Evolutionary conservation across 2,888 invertebrate genomes (phyloP).

Genomic region (Chymomyza procnemis): DNA sequence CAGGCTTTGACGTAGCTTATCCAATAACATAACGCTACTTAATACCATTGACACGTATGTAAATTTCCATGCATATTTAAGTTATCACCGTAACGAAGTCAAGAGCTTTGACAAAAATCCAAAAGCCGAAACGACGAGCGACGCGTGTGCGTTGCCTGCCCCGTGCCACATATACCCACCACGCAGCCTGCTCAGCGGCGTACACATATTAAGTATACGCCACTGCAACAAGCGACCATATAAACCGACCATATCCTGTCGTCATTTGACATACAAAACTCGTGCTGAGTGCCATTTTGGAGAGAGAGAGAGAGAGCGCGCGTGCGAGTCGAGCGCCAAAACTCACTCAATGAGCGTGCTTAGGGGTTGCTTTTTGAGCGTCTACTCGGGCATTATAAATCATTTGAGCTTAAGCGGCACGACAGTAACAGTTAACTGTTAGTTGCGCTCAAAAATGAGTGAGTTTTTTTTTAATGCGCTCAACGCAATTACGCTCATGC

Average conservation of each 20-base stretch:
- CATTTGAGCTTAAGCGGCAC: slow-evolving; percentile 20
- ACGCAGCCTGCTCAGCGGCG: background rate
- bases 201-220: slow-evolving; percentile 18
- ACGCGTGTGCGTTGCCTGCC: no score
- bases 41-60: slow-evolving; percentile 71
- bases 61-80: slow-evolving; percentile 69
- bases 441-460: background rate
- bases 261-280: slow-evolving; percentile 50
- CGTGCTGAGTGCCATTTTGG: background rate
- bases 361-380: background rate
- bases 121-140: slow-evolving; percentile 14
- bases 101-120: slow-evolving; percentile 65
- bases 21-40: slow-evolving; percentile 65
- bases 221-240: background rate
- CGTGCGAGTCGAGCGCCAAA: background rate
- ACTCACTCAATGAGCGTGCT: background rate
- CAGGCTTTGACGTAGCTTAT: slow-evolving; percentile 37
- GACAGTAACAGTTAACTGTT: background rate
- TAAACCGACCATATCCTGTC: slow-evolving; percentile 5
- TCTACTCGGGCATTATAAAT: slow-evolving; percentile 34
- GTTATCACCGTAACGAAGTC: slow-evolving; percentile 71
- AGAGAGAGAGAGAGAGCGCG: background rate
- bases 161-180: no score
- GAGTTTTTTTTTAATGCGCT: background rate
- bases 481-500: background rate